A percentile compares a stretch with the other conserved stretches of the same genome.
These are phyloP conservation scores for Dusona sp. DNA, from an alignment of 2,888 invertebrate species.

Conservation along the genomic window DNA sequence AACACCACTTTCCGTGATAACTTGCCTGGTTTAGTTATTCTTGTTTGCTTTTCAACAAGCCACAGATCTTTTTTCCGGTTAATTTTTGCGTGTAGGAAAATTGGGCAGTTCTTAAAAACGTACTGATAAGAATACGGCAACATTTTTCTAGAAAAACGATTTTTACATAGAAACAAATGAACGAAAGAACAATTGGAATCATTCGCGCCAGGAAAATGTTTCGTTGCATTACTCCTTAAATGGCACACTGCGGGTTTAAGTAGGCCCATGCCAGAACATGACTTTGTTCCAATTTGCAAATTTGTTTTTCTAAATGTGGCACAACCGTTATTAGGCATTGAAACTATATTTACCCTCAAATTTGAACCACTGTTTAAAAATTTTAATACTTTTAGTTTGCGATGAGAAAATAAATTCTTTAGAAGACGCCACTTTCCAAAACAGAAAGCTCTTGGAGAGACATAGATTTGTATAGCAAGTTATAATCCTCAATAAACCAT, in stretches of 20 bases:
- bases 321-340: neutral
- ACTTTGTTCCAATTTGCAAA: neutral
- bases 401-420: neutral
- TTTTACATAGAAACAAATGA: neutral
- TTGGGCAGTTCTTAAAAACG: neutral
- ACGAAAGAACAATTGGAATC: neutral
- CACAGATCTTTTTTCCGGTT: neutral
- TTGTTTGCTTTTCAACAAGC: neutral
- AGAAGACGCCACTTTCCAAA: neutral
- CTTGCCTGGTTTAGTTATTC: neutral
- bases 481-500: neutral
- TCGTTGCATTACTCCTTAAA: neutral
- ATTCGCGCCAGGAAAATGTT: neutral
- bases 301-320: neutral
- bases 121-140: neutral
- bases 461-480: neutral
- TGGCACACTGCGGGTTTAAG: neutral
- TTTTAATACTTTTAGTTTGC: neutral
- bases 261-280: neutral
- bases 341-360: neutral
- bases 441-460: neutral
- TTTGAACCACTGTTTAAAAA: neutral
- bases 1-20: slow-evolving; percentile 11
- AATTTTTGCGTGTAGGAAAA: neutral
- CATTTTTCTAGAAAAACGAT: neutral